A percentile compares a stretch with the other conserved stretches of the same genome.
Conservation (phyloP, 2,888 invertebrate species). For the Chymomyza fuscimana region DNA sequence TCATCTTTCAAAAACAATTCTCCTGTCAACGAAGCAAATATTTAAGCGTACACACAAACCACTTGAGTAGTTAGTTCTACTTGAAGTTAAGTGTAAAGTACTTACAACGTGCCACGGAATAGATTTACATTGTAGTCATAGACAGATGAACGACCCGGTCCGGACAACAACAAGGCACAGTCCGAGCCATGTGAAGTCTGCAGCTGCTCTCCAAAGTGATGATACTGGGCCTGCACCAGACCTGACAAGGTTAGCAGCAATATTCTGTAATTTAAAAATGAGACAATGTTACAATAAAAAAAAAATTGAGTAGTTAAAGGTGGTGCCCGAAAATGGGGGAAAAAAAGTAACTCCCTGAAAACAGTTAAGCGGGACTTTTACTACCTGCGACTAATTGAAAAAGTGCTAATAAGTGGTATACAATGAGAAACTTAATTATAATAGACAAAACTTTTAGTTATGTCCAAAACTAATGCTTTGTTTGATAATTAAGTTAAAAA, state of each 20-base stretch:
- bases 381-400: too few relatives aligned
- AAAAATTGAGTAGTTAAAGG: not conserved
- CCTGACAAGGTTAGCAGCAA: conserved; percentile 52
- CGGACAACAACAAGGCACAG: conserved; percentile 89
- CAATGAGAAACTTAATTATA: too few relatives aligned
- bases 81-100: conserved; percentile 70
- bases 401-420: too few relatives aligned
- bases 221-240: conserved; percentile 69
- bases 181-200: conserved; percentile 81
- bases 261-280: conserved; percentile 71
- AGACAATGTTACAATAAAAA: not conserved
- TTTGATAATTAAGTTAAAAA: too few relatives aligned
- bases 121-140: conserved; percentile 93
- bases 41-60: conserved; percentile 47
- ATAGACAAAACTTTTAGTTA: too few relatives aligned
- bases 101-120: conserved; percentile 89
- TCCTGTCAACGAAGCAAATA: conserved; percentile 47
- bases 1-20: not conserved
- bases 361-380: too few relatives aligned
- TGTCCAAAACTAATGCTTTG: too few relatives aligned
- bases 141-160: conserved; percentile 88
- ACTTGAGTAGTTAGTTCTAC: not conserved
- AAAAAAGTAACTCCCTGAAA: too few relatives aligned
- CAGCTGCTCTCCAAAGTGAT: conserved; percentile 72
- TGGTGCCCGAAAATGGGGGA: too few relatives aligned